phyloP scores from a whole-genome alignment of 2,113 vertebrate genomes.

The Rhagologus leucostigma region DNA sequence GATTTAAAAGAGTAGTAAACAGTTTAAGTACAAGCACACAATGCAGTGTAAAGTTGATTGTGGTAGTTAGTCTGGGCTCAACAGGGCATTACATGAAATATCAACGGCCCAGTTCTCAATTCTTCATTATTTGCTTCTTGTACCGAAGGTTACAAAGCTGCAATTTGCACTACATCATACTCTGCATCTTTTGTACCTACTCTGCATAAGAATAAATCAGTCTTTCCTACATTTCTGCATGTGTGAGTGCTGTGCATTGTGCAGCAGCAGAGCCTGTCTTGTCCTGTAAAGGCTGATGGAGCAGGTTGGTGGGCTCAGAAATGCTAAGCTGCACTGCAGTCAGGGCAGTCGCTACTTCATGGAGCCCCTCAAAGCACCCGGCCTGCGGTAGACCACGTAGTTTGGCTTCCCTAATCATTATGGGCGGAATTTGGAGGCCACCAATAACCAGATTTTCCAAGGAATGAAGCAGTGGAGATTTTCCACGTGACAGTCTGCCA shows the following conservation, averaged over 20 bases:
- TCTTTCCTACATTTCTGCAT: neutral
- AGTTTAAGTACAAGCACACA: neutral
- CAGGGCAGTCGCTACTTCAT: neutral
- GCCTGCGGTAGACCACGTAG: neutral
- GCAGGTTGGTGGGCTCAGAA: neutral
- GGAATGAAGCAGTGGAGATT: neutral
- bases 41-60: neutral
- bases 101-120: neutral
- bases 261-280: neutral
- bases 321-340: neutral
- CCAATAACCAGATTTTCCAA: neutral
- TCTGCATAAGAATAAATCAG: neutral
- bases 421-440: neutral
- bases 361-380: neutral
- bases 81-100: neutral
- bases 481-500: neutral
- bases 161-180: neutral
- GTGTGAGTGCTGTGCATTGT: neutral
- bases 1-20: neutral
- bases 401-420: neutral
- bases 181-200: neutral
- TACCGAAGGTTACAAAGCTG: neutral
- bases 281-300: neutral
- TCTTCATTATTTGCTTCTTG: neutral
- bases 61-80: neutral